These are phyloP conservation scores for Oscheius sp. DNA, from an alignment of 2,888 invertebrate species.

Conservation along the genomic window DNA sequence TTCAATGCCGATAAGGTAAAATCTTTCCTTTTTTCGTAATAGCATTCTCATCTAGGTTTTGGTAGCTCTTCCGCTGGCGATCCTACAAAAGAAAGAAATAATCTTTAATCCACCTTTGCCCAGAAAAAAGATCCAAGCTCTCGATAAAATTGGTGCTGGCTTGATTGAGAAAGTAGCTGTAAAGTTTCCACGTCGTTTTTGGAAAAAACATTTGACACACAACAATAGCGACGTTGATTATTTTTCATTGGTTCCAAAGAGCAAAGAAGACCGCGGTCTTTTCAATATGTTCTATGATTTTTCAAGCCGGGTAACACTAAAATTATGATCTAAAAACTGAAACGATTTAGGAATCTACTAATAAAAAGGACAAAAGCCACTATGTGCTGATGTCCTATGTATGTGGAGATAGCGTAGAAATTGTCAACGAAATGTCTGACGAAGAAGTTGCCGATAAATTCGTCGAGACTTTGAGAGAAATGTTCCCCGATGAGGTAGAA, in stretches of 20 bases:
- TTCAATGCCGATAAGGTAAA: slow-evolving; percentile 33
- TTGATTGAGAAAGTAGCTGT: slow-evolving; percentile 73
- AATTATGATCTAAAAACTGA: not conserved
- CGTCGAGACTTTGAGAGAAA: slow-evolving; percentile 68
- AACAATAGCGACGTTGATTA: slow-evolving; percentile 33
- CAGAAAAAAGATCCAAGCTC: slow-evolving; percentile 70
- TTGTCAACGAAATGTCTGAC: slow-evolving; percentile 70
- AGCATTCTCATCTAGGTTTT: slow-evolving; percentile 71
- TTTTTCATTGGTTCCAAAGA: slow-evolving; percentile 72
- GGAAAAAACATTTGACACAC: slow-evolving; percentile 68
- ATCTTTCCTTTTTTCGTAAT: not conserved
- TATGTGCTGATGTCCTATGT: slow-evolving; percentile 72
- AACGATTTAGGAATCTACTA: slow-evolving; percentile 33
- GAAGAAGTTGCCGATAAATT: slow-evolving; percentile 71
- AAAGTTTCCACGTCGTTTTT: slow-evolving; percentile 71
- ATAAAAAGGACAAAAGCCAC: not conserved
- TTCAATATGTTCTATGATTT: slow-evolving; percentile 73
- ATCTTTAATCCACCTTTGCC: slow-evolving; percentile 72
- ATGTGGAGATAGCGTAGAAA: slow-evolving; percentile 71
- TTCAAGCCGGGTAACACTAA: slow-evolving; percentile 60
- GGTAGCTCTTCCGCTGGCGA: slow-evolving; percentile 72
- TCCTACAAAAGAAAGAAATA: slow-evolving; percentile 70
- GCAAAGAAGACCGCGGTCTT: slow-evolving; percentile 68
- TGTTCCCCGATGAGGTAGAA: slow-evolving; percentile 72
- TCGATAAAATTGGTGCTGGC: slow-evolving; percentile 72